Conservation (phyloP, 2,113 vertebrate species). For the Turdus rufiventris region DNA sequence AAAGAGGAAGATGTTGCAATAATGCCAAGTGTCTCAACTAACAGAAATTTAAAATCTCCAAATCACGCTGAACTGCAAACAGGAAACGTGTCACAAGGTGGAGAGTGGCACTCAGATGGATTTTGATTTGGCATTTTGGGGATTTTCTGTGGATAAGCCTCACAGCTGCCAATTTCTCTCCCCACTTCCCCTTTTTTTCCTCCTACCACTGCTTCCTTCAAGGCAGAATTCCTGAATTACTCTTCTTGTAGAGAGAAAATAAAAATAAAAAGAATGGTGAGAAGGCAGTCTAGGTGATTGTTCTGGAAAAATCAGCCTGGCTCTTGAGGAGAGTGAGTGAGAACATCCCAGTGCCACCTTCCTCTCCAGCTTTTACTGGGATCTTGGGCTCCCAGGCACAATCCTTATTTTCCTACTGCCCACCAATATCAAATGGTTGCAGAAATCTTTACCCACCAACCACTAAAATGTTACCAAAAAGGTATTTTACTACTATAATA, state of each 20-base stretch:
- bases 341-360: background rate
- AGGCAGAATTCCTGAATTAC: background rate
- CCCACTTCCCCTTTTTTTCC: background rate
- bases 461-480: background rate
- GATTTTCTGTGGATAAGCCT: background rate
- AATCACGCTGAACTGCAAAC: background rate
- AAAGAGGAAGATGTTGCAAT: background rate
- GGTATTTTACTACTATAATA: no score
- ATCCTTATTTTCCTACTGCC: background rate
- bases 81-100: background rate
- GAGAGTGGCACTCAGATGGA: background rate
- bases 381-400: background rate
- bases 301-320: background rate
- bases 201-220: background rate
- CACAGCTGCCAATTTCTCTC: background rate
- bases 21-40: background rate
- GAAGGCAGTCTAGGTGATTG: background rate
- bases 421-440: background rate
- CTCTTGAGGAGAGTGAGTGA: fast-evolving
- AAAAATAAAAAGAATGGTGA: background rate
- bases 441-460: background rate
- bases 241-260: background rate
- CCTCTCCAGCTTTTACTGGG: background rate
- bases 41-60: background rate
- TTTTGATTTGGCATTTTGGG: background rate